These are phyloP conservation scores for Sinocyclocheilus anshuiensis DNA, from an alignment of 2,113 vertebrate species.

Conservation along the genomic window DNA sequence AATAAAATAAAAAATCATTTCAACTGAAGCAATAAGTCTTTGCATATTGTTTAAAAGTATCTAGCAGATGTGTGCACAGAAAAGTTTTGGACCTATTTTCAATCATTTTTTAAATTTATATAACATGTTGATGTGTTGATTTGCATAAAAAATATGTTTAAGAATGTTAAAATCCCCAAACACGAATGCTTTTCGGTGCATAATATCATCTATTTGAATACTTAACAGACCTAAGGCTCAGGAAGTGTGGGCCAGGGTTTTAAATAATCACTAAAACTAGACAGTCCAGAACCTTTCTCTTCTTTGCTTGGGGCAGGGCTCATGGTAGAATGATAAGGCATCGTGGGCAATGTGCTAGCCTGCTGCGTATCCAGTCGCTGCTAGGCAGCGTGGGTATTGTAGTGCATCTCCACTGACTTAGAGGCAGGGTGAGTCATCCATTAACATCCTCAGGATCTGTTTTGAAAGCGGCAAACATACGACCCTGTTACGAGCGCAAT, in stretches of 20 bases:
- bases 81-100: background rate
- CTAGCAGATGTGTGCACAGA: background rate
- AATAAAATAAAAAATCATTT: background rate
- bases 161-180: background rate
- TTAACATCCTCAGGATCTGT: constrained; percentile 49
- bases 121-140: background rate
- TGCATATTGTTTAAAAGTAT: too few relatives aligned
- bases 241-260: background rate
- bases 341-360: constrained; percentile 34
- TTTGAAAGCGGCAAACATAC: constrained; percentile 39
- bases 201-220: background rate
- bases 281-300: background rate
- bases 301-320: constrained; percentile 6
- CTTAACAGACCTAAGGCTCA: background rate
- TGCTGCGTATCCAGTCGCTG: constrained; percentile 36
- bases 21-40: background rate
- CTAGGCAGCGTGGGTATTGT: constrained; percentile 48
- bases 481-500: constrained; percentile 20
- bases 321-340: constrained; percentile 3
- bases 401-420: constrained; percentile 33
- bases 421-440: constrained; percentile 50
- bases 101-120: background rate
- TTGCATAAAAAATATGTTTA: background rate
- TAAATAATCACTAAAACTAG: constrained; percentile 16
- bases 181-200: background rate